These are phyloP conservation scores for Cosmia pyralina DNA, from an alignment of 2,888 invertebrate genomes.

Conservation along the genomic window DNA sequence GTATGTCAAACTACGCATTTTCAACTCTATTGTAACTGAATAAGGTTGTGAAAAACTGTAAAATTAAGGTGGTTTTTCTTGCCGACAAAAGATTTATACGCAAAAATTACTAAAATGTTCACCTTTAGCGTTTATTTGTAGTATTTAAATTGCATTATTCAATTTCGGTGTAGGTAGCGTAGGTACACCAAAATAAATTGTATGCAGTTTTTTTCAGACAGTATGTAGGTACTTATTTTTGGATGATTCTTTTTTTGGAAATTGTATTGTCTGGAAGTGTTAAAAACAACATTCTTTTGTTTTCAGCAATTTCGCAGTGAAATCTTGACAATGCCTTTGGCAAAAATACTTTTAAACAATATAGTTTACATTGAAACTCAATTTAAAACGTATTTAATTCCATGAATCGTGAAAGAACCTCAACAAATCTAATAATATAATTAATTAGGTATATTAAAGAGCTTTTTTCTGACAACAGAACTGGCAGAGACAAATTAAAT, in stretches of 20 bases:
- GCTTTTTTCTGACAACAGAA: neutral
- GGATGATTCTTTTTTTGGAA: slow-evolving; percentile 3
- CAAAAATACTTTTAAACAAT: too few species aligned
- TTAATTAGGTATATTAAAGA: neutral
- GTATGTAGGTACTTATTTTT: neutral
- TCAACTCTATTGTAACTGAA: slow-evolving; percentile 33
- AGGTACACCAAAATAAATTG: slow-evolving; percentile 49
- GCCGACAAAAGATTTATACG: slow-evolving; percentile 73
- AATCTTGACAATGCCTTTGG: neutral
- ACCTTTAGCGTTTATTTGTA: slow-evolving; percentile 62
- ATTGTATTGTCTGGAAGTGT: neutral
- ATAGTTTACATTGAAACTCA: too few species aligned
- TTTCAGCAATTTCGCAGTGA: neutral
- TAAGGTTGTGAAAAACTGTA: slow-evolving; percentile 41
- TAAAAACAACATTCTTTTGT: slow-evolving; percentile 14
- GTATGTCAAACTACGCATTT: slow-evolving; percentile 31
- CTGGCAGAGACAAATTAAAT: slow-evolving; percentile 4
- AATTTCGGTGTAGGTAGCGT: slow-evolving; percentile 61
- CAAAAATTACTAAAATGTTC: slow-evolving; percentile 71
- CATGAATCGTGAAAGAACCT: neutral
- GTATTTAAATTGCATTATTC: slow-evolving; percentile 66
- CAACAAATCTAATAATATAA: neutral
- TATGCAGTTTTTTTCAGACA: slow-evolving; percentile 13
- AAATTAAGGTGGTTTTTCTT: slow-evolving; percentile 38
- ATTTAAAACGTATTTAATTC: neutral